phyloP scores from a whole-genome alignment of 2,113 vertebrate species.

The Pelecanoides urinatrix region DNA sequence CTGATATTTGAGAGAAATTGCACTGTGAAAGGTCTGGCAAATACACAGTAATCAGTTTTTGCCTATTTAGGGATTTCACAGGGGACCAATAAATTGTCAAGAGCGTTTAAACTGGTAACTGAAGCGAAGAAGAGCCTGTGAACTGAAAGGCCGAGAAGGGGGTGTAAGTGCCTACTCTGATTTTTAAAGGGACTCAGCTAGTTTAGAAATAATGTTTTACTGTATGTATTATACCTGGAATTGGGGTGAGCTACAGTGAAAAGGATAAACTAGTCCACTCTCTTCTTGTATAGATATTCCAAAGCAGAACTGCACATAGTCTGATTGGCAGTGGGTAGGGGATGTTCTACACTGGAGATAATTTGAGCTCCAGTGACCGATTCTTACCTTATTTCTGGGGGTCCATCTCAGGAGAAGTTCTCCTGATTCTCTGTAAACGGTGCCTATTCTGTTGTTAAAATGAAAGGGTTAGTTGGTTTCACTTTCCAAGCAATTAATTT shows the following conservation, averaged over 20 bases:
- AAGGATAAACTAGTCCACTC: background rate
- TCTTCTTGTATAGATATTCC: background rate
- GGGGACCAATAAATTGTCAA: background rate
- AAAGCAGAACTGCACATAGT: background rate
- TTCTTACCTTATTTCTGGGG: background rate
- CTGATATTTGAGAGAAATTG: background rate
- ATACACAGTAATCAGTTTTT: background rate
- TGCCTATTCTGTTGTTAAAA: background rate
- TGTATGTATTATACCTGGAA: background rate
- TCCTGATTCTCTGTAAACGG: background rate
- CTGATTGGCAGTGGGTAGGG: background rate
- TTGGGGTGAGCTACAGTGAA: background rate
- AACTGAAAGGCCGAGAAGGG: background rate
- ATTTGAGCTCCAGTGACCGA: background rate
- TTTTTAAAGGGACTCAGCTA: background rate
- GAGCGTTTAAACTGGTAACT: background rate
- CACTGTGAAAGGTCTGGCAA: background rate
- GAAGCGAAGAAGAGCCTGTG: background rate
- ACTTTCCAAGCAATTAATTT: background rate
- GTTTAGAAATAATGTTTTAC: background rate
- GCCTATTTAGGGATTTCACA: background rate
- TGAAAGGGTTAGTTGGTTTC: background rate
- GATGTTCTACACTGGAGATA: background rate
- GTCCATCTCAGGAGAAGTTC: background rate
- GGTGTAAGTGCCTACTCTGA: background rate